These are phyloP conservation scores for Oxytorus armatus DNA, from an alignment of 2,888 invertebrate genomes.

Conservation along the genomic window DNA sequence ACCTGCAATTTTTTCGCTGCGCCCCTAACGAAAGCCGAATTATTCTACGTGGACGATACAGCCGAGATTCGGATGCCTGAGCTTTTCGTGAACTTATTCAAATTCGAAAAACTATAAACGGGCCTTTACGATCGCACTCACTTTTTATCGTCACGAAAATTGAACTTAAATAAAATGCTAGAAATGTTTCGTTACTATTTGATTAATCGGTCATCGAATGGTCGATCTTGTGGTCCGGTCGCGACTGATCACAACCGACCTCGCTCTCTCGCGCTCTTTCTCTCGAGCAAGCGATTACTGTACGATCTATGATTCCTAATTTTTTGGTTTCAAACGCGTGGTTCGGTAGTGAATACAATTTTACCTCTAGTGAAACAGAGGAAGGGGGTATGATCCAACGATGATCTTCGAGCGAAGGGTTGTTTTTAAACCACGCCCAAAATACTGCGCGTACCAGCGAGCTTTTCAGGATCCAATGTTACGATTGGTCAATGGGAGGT, in stretches of 20 bases:
- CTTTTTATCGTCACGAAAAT: conserved; percentile 4
- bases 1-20: neutral
- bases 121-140: neutral
- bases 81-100: neutral
- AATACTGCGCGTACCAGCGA: conserved; percentile 63
- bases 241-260: conserved; percentile 65
- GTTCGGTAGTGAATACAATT: conserved; percentile 56
- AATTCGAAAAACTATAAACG: neutral
- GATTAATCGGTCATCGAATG: conserved; percentile 48
- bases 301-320: conserved; percentile 78
- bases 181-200: neutral
- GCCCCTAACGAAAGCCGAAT: neutral
- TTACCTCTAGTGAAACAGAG: conserved; percentile 38
- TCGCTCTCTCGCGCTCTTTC: conserved; percentile 12
- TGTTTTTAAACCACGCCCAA: conserved; percentile 64
- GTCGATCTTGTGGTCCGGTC: conserved; percentile 48
- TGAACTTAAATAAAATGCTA: neutral
- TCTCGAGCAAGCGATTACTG: conserved; percentile 67
- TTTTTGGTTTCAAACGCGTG: conserved; percentile 71
- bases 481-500: conserved; percentile 74
- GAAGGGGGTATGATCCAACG: conserved; percentile 62
- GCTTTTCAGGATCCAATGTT: conserved; percentile 52
- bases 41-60: neutral
- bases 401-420: conserved; percentile 70
- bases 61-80: neutral